Base-by-base conservation (phyloP, 2,113 vertebrate genomes). In the Pseudopipra pipra region DNA sequence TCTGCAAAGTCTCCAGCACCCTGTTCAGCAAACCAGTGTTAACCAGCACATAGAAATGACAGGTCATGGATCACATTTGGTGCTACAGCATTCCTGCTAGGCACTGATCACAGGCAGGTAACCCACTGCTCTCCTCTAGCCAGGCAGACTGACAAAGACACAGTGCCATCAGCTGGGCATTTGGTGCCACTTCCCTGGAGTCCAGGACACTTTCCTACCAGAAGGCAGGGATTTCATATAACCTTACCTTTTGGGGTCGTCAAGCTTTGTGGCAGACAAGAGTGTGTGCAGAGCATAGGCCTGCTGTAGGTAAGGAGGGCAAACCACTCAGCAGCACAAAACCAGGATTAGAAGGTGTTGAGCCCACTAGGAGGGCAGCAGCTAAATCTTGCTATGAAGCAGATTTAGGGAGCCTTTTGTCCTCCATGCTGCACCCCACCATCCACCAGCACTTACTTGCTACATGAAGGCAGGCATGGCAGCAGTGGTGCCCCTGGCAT, bases 251-350 rank as follows among this genome's bases (percentile, higher is more conserved):
- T 37, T 6, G 8, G n/a, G n/a, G 28, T n/a, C 1, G 0, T 8
- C 18, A 4, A 43, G 41, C 11, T 52, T 68, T 11, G 44, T 2
- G 2, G 31, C 2, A 5, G 65, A 37, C 18, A 70, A 1, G 15
- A 18, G 12, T 1, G 4, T 2, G 0, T 3, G 3, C 3, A 46
- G 33, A 24, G 9, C 2, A 0, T 27, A 7, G 27, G 41, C 37
- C 25, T n/a, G 47, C 23, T 31, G 4, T 7, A 33, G 56, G 12
- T 49, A 51, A 90, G 25, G 35, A 73, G 18, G 5, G 8, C 62
- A 74, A 90, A 79, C 19, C 16, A 19, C 67, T 7, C 63, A 72
- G 52, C 49, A 47, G 46, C 2, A 8, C 75, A 88, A 56, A 71
- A 70, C 14, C 31, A 77, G 37, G 49, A 88, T 86, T 73, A 91